Evolutionary conservation across 2,113 vertebrate species (phyloP).

Genomic region (Nothobranchius furzeri): DNA sequence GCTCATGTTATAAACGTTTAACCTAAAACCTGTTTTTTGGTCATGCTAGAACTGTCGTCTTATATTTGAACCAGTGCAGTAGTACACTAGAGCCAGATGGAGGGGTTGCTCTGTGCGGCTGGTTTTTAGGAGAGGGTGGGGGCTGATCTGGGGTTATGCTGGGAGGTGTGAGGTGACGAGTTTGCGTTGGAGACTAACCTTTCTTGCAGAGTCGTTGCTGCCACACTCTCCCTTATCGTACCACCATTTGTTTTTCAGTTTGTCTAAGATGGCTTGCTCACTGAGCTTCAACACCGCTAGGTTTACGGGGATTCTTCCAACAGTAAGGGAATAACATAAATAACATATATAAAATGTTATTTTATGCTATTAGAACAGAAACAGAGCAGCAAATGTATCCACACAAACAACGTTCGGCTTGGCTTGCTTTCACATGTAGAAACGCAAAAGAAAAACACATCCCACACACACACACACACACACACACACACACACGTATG

Average conservation of each 20-base stretch:
- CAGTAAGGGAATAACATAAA: constrained; percentile 99
- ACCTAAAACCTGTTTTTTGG: not conserved
- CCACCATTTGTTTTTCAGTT: constrained; percentile 99
- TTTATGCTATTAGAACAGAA: constrained; percentile 94
- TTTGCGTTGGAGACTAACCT: constrained; percentile 89
- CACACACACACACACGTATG: constrained; percentile 28
- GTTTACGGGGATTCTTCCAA: constrained; percentile 99
- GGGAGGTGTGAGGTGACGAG: constrained; percentile 60
- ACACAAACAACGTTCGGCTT: constrained; percentile 57
- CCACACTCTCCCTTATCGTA: constrained; percentile 99
- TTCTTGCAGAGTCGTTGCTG: constrained; percentile 97
- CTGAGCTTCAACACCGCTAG: constrained; percentile 99
- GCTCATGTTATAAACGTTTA: not conserved
- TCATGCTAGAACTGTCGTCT: constrained; percentile 10
- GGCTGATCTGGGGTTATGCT: constrained; percentile 48
- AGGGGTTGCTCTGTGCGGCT: constrained; percentile 17
- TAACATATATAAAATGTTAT: constrained; percentile 99
- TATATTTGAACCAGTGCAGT: constrained; percentile 42
- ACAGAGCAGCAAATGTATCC: constrained; percentile 72
- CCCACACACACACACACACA: constrained; percentile 9
- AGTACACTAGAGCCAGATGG: constrained; percentile 11
- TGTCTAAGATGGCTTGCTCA: constrained; percentile 99
- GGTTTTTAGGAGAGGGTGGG: constrained; percentile 1
- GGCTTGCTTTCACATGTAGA: constrained; percentile 12
- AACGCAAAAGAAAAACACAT: constrained; percentile 17